Evolutionary conservation across 2,797 vertebrate species (phyloP).

Genomic region (Hapalemur alaotrensis): DNA sequence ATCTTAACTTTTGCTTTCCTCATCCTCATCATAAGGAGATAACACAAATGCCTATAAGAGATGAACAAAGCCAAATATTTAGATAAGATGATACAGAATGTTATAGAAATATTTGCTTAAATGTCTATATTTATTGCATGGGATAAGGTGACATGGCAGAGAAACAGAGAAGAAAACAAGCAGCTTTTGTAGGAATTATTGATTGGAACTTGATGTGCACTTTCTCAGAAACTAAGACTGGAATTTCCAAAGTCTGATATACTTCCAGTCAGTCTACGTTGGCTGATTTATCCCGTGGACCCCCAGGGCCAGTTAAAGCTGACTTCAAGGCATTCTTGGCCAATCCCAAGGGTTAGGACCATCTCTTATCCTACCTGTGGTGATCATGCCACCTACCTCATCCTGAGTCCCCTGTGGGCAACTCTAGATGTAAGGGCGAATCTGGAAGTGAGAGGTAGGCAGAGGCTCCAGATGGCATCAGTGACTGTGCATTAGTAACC

Average conservation of each 20-base stretch:
- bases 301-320: not conserved
- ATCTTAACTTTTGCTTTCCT: not conserved
- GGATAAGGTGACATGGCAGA: not conserved
- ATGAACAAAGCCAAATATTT: not conserved
- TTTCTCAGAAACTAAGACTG: not conserved
- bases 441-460: not conserved
- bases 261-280: not conserved
- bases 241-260: not conserved
- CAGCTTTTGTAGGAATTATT: not conserved
- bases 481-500: not conserved
- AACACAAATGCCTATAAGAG: not conserved
- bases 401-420: not conserved
- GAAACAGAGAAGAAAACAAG: not conserved
- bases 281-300: not conserved
- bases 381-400: not conserved
- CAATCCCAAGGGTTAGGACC: not conserved
- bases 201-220: not conserved
- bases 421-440: not conserved
- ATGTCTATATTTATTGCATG: not conserved
- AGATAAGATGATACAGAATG: not conserved
- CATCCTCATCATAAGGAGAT: not conserved
- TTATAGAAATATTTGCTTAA: not conserved
- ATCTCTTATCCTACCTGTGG: not conserved
- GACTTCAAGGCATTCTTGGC: not conserved
- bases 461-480: not conserved